These are phyloP conservation scores for Platycheirus rosarum DNA, from an alignment of 2,888 invertebrate genomes.

Conservation along the genomic window DNA sequence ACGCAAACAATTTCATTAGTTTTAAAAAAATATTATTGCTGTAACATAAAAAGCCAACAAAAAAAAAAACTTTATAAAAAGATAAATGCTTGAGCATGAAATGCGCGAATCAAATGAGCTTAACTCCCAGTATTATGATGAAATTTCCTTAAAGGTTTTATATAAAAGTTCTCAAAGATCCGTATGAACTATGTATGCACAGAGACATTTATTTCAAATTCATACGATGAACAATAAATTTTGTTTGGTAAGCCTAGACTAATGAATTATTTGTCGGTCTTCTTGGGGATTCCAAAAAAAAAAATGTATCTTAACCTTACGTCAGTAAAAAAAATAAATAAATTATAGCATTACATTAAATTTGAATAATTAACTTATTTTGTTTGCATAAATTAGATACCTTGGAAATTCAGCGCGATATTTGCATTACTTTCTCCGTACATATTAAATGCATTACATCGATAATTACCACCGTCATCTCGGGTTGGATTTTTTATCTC, in stretches of 20 bases:
- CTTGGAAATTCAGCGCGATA: slow-evolving; percentile 99
- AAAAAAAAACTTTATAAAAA: slow-evolving; percentile 35
- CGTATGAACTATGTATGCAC: neutral
- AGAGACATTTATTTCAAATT: slow-evolving; percentile 1
- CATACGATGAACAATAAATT: neutral
- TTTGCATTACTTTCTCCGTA: slow-evolving; percentile 99
- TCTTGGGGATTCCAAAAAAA: slow-evolving; percentile 34
- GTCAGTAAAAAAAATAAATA: too few species aligned
- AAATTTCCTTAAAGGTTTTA: slow-evolving; percentile 6
- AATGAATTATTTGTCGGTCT: slow-evolving; percentile 61
- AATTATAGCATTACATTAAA: too few species aligned
- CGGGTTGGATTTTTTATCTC: slow-evolving; percentile 97
- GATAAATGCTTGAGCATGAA: slow-evolving; percentile 56
- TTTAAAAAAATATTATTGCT: slow-evolving; percentile 47
- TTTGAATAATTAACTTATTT: too few species aligned
- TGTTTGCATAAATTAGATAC: slow-evolving; percentile 83
- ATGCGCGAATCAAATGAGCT: slow-evolving; percentile 41
- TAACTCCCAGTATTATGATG: slow-evolving; percentile 51
- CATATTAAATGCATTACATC: slow-evolving; percentile 99
- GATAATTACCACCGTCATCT: slow-evolving; percentile 98
- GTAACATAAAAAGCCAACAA: slow-evolving; percentile 62
- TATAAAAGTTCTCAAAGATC: too few species aligned
- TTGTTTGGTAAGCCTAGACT: slow-evolving; percentile 33
- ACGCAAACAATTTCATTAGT: slow-evolving; percentile 62
- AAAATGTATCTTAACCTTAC: slow-evolving; percentile 1